Base-by-base conservation (phyloP, 1,140 invertebrate species). In the Drosophila sulfurigaster region DNA sequence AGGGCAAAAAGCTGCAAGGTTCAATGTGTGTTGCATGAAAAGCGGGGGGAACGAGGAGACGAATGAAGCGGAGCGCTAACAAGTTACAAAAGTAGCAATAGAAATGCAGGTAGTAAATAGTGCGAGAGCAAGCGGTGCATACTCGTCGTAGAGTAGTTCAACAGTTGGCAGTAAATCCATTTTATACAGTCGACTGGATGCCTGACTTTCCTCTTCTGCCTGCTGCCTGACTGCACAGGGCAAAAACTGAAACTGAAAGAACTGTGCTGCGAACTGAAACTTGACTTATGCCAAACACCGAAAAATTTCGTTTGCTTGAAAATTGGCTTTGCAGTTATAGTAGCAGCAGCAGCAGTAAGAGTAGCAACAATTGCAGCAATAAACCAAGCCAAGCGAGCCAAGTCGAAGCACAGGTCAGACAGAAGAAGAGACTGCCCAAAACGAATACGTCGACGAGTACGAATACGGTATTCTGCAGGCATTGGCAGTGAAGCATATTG, bases 81-180 rank as follows among this genome's bases (percentile, higher is more conserved):
- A 88, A 89, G 83, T 88, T 88, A 88, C 83, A 83, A 88, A 88
- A 88, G 85, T 88, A 88, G 83, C 85, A 88, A 89, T 88, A 87
- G 83, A 88, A 89, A 88, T 88, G 83, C 85, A 89, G 83, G 83
- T 83, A 88, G 83, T 88, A 88, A 88, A 89, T 89, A 87, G 83
- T 83, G 78, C 71, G 72, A 67, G 52, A 64, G 25, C 3, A 51
- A 3, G 46, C 49, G 56, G 73, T 41, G 60, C 79, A 80, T 78
- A 30, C 49, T 54, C n/a, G 51, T 35, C 35, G 2, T 7, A 38
- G 10, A 49, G 51, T 54, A 87, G 83, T 88, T 88, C 83, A 88
- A 88, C 83, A 88, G 83, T 88, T 88, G 83, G 83, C 85, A 88
- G 88, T 91, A 91, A 91, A 91, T 91, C 89, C 89, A 89, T 91